Evolutionary conservation across 1,140 invertebrate genomes (phyloP), one percentile per base, ranked within the genome.

Genomic region (Caenorhabditis briggsae): DNA sequence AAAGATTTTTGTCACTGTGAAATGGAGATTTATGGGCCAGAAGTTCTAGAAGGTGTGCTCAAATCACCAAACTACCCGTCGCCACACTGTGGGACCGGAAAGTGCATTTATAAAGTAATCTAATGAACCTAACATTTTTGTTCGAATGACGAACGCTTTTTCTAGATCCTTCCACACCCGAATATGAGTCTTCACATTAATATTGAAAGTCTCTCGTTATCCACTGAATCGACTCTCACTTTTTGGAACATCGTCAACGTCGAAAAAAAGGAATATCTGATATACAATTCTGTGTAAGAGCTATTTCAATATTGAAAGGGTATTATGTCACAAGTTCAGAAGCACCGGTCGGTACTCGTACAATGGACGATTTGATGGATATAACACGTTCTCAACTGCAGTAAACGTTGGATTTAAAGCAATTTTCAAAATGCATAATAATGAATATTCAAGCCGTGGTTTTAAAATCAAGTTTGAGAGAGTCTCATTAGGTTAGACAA

Each of bases 1-100:
- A 78, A 46, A 18, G 70, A 78, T 23, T 78, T 50, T 14, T 78
- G 70, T 78, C 70, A 78, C 33, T 78, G 70, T 50, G 70, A 78
- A 2, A 53, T 78, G 70, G 70, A 78, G 14, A 23, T 78, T 8
- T 78, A 78, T 41, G 70, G 70, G 11, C 5, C 18, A 18, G 18
- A 20, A 8, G 46, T 46, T 53, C 46, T 78, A 8, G 20, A 50
- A 12, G 70, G 70, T 14, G 20, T 50, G 5, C 20, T 78, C 1
- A 78, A 78, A 78, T 78, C 70, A 20, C 70, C 70, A 11, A 78
- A 78, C n/a, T 78, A 20, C 33, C 70, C 70, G 6, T 46, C 20
- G 3, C 46, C 70, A 23, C 70, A 78, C 41, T 78, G 70, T 53
- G 70, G 23, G 8, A 50, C 7, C 11, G 70, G 70, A 50, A 50